These are phyloP conservation scores for Siniperca chuatsi DNA, from an alignment of 2,113 vertebrate species.

Conservation along the genomic window DNA sequence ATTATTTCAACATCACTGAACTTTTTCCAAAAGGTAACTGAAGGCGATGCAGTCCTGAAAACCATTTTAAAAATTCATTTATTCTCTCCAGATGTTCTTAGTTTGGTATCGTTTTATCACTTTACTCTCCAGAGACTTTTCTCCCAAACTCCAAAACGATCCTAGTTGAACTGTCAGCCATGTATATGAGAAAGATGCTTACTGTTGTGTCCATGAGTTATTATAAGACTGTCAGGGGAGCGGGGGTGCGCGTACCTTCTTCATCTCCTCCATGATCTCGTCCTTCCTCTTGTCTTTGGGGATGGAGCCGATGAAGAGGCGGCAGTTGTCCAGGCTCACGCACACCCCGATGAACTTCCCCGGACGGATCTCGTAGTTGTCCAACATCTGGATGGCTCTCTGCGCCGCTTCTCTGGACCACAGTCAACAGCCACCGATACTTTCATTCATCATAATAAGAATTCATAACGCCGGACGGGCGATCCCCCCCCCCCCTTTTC, in stretches of 20 bases:
- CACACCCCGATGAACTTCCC: slow-evolving; percentile 96
- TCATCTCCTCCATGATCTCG: slow-evolving; percentile 94
- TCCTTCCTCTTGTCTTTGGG: slow-evolving; percentile 95
- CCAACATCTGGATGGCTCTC: slow-evolving; percentile 91
- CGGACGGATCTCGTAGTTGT: slow-evolving; percentile 93
- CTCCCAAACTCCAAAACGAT: no score
- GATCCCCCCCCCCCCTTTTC: no score
- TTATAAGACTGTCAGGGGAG: background rate
- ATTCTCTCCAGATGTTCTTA: background rate
- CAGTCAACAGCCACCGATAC: background rate
- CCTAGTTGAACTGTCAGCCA: no score
- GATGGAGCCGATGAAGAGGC: slow-evolving; percentile 95
- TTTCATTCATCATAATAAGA: background rate
- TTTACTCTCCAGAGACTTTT: background rate
- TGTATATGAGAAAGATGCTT: no score
- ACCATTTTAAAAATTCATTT: fast-evolving
- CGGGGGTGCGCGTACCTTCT: slow-evolving; percentile 44
- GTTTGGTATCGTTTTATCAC: background rate
- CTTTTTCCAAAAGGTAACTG: background rate
- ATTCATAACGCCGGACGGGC: no score
- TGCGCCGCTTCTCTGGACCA: slow-evolving; percentile 89
- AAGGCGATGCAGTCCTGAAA: background rate
- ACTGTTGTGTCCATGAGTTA: no score
- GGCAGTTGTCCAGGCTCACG: slow-evolving; percentile 95
- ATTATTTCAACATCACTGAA: background rate